phyloP scores from a whole-genome alignment of 2,797 vertebrate genomes.

The Atherinosoma microstoma region DNA sequence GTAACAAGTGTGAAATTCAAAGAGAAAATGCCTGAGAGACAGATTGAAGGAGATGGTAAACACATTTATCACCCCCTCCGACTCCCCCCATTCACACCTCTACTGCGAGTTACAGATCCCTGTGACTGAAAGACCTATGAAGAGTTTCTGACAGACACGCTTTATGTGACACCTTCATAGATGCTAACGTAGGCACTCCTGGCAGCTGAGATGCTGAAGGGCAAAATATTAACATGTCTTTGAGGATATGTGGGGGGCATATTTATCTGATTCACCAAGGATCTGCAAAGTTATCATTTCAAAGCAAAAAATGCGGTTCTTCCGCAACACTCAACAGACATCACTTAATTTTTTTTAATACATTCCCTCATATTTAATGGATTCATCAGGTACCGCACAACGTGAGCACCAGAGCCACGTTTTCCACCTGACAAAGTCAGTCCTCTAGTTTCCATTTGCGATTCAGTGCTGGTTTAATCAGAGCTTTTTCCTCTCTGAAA shows the following conservation, averaged over 20 bases:
- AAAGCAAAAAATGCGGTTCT: background rate
- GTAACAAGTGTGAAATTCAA: conserved; percentile 5
- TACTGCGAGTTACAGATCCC: conserved; percentile 5
- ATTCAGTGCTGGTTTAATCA: background rate
- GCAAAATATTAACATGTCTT: background rate
- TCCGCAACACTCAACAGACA: background rate
- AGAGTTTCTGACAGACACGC: conserved; percentile 22
- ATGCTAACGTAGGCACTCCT: fast-evolving
- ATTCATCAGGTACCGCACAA: background rate
- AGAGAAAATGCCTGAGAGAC: background rate
- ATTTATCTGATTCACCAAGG: background rate
- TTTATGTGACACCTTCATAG: conserved; percentile 4
- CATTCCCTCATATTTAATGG: background rate
- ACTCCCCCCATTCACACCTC: conserved; percentile 14
- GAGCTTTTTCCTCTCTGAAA: background rate
- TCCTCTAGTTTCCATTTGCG: background rate
- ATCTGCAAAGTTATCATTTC: background rate
- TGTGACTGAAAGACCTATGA: conserved; percentile 37
- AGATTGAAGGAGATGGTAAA: conserved; percentile 6
- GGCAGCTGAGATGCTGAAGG: background rate
- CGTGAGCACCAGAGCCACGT: background rate
- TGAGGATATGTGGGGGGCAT: background rate
- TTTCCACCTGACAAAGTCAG: background rate
- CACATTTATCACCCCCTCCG: conserved; percentile 6
- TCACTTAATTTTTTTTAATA: background rate